Evolutionary conservation across 2,888 invertebrate species (phyloP), one percentile per base, ranked within the genome.

Genomic region (Drosophila ustulata): DNA sequence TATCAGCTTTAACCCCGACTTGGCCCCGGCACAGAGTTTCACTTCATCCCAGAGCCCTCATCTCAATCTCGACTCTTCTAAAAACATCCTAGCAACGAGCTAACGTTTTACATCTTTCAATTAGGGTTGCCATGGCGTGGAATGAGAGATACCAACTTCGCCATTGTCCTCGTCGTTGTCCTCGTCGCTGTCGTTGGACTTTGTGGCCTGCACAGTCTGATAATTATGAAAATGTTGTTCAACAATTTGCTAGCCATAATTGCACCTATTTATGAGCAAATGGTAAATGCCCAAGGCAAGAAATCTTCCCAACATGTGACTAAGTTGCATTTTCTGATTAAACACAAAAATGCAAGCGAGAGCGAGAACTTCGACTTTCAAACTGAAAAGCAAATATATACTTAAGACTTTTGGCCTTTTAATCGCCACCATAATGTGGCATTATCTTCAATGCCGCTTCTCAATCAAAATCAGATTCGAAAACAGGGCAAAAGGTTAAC

Each of bases 31-130:
- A 6, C 55, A 2, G 4, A 37, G n/a, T 37, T n/a, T n/a, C n/a
- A 2, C 8, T 13, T 11, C 6, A 7, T 11, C 28, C 26, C 26
- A 39, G 25, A 50, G 6, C 53, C 2, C 6, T 2, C 1, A 25
- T 23, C 11, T 5, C n/a, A 2, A 37, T 51, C 26, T 6, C 55
- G 4, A 8, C 43, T 45, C n/a, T 9, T 25, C 25, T 30, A 25
- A 41, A 13, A 34, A 45, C 23, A 32, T 56, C 59, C 39, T 65
- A 65, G 56, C 71, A 75, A 67, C 71, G 71, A 80, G 80, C 80
- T 75, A 80, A 75, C 80, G 75, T 64, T 78, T 80, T 80, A 80
- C 78, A 72, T 78, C 80, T 78, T 72, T 65, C 80, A 83, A 81
- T 81, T 72, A 80, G 78, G 66, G 77, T 78, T 77, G 70, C 66